A percentile compares a stretch with the other conserved stretches of the same genome.
Evolutionary conservation across 2,113 vertebrate genomes (phyloP).

Genomic region (Cryptomyrus ogoouensis): DNA sequence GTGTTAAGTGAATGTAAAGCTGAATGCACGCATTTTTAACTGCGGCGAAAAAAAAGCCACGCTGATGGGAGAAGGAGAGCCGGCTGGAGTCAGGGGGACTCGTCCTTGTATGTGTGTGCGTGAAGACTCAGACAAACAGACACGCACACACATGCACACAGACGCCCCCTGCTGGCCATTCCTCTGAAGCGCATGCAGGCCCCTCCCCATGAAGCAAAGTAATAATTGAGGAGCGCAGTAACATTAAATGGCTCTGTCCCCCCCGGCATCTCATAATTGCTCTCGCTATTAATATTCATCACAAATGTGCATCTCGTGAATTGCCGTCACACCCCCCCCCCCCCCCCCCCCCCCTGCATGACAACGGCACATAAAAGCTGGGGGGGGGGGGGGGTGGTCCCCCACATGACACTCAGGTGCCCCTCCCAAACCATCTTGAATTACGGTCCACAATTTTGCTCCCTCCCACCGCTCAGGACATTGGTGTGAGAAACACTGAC

Average conservation of each 20-base stretch:
- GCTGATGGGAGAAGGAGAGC: background rate
- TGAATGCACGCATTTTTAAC: background rate
- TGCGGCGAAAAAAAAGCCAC: background rate
- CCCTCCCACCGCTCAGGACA: background rate
- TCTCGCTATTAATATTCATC: constrained; percentile 22
- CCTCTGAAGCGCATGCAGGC: background rate
- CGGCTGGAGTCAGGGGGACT: background rate
- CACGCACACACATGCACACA: background rate
- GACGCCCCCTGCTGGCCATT: background rate
- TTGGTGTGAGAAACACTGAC: background rate
- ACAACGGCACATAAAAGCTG: background rate
- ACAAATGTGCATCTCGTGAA: constrained; percentile 13
- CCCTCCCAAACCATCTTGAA: background rate
- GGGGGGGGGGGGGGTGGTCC: background rate
- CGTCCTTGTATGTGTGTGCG: background rate
- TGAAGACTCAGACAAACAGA: background rate
- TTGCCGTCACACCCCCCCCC: too few relatives aligned
- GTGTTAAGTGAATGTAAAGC: background rate
- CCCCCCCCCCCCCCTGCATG: background rate
- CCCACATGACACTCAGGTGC: background rate
- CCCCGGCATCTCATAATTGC: constrained; percentile 19
- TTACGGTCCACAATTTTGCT: background rate
- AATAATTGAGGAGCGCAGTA: constrained; percentile 26
- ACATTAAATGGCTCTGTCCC: constrained; percentile 19
- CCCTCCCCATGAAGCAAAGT: background rate